phyloP scores from a whole-genome alignment of 2,113 vertebrate genomes.

The Noctilio leporinus region DNA sequence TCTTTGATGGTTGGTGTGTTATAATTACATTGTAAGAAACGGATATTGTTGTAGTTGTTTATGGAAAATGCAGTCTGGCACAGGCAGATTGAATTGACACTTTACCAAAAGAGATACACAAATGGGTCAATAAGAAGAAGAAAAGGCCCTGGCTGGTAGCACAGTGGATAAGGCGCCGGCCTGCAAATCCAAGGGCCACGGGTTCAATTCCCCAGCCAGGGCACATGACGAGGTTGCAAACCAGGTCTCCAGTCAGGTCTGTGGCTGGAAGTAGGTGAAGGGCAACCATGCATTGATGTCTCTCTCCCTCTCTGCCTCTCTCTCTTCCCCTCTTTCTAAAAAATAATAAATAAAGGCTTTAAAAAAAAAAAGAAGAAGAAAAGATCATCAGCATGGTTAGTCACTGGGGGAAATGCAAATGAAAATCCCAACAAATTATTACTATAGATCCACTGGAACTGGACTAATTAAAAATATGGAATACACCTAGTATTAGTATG shows the following conservation, averaged over 20 bases:
- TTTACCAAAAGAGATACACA: background rate
- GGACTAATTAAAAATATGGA: background rate
- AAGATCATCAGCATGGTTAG: background rate
- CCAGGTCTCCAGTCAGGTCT: no score
- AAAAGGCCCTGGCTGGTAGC: no score
- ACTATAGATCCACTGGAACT: background rate
- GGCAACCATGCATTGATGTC: no score
- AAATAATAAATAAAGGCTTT: no score
- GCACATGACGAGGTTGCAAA: no score
- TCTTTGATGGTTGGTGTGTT: background rate
- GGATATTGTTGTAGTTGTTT: background rate
- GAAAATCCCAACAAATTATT: background rate
- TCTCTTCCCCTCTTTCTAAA: no score
- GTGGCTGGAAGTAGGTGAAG: no score
- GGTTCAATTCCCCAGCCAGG: no score
- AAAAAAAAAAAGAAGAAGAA: slow-evolving; percentile 8
- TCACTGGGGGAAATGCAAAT: background rate
- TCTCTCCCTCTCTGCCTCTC: no score
- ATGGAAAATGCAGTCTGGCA: background rate
- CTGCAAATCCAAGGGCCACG: no score
- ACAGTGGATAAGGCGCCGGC: no score
- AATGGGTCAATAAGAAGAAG: background rate
- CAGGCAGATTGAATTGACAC: background rate
- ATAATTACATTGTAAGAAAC: background rate
- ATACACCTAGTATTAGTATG: background rate